Conservation (phyloP, 2,113 vertebrate genomes). For the Catagonus wagneri region DNA sequence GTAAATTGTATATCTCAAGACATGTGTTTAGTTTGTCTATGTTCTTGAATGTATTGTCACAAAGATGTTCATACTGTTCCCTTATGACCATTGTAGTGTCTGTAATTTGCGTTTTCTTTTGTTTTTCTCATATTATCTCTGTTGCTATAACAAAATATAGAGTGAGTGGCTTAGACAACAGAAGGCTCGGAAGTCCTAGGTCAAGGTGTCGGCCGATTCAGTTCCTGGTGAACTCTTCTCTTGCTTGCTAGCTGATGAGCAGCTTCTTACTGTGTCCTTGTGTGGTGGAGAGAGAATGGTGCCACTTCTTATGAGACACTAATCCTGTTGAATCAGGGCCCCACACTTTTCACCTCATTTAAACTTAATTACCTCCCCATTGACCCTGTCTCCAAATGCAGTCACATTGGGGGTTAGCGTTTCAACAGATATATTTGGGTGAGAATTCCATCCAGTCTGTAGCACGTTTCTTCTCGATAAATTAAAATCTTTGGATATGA, state of each 20-base stretch:
- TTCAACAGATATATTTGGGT: not conserved
- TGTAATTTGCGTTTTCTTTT: not conserved
- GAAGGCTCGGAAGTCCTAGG: not conserved
- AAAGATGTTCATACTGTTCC: not conserved
- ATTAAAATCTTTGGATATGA: not conserved
- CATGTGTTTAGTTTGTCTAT: not conserved
- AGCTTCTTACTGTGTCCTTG: not conserved
- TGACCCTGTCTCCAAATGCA: not conserved
- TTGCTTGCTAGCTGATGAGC: not conserved
- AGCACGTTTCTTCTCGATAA: not conserved
- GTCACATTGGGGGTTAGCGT: not conserved
- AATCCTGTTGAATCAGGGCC: not conserved
- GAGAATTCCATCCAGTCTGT: not conserved
- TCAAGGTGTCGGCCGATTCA: not conserved
- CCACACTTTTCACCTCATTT: not conserved
- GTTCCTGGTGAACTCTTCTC: not conserved
- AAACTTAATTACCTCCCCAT: not conserved
- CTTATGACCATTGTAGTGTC: slow-evolving; percentile 27
- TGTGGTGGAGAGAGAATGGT: not conserved
- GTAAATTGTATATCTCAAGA: not conserved
- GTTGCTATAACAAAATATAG: not conserved
- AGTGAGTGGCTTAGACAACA: not conserved
- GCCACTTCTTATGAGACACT: not conserved
- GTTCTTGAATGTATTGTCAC: not conserved
- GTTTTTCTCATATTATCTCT: not conserved